Percentiles rank a stretch among this genome's conserved stretches.
phyloP scores from a whole-genome alignment of 2,113 vertebrate species.

The Platanista minor region DNA sequence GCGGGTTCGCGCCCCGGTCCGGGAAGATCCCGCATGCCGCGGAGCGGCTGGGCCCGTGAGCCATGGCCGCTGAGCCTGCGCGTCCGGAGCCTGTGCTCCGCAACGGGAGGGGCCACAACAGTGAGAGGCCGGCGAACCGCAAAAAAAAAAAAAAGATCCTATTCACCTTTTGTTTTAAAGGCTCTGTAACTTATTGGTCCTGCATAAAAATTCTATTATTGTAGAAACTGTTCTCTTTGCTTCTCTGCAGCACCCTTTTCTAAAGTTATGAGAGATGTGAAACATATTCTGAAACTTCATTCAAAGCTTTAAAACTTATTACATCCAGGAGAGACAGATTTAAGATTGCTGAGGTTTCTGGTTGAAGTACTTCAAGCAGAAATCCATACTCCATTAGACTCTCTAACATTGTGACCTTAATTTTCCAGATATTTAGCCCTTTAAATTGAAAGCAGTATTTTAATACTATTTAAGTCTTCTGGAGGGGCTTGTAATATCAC shows the following conservation, averaged over 20 bases:
- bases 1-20: too few species aligned
- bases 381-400: slow-evolving; percentile 81
- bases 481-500: slow-evolving; percentile 70
- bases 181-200: slow-evolving; percentile 46
- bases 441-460: slow-evolving; percentile 79
- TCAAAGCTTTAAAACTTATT: slow-evolving; percentile 78
- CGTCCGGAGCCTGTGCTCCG: too few species aligned
- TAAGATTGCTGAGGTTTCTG: slow-evolving; percentile 80
- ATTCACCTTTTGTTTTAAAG: slow-evolving; percentile 60
- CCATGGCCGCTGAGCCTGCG: too few species aligned
- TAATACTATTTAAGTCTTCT: slow-evolving; percentile 78
- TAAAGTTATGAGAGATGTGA: slow-evolving; percentile 68
- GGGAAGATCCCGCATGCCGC: too few species aligned
- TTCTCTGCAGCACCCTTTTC: slow-evolving; percentile 56
- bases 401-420: slow-evolving; percentile 81
- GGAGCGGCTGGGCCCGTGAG: too few species aligned
- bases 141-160: slow-evolving; percentile 30
- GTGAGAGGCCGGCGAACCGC: too few species aligned
- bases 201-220: slow-evolving; percentile 63
- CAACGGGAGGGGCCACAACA: too few species aligned
- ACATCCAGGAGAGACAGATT: slow-evolving; percentile 73
- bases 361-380: slow-evolving; percentile 78
- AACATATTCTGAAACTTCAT: slow-evolving; percentile 74
- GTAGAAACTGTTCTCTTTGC: slow-evolving; percentile 46
- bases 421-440: slow-evolving; percentile 83